A percentile compares a stretch with the other conserved stretches of the same genome.
These are phyloP conservation scores for Armadillidium nasatum DNA, from an alignment of 1,140 invertebrate genomes.

Conservation along the genomic window DNA sequence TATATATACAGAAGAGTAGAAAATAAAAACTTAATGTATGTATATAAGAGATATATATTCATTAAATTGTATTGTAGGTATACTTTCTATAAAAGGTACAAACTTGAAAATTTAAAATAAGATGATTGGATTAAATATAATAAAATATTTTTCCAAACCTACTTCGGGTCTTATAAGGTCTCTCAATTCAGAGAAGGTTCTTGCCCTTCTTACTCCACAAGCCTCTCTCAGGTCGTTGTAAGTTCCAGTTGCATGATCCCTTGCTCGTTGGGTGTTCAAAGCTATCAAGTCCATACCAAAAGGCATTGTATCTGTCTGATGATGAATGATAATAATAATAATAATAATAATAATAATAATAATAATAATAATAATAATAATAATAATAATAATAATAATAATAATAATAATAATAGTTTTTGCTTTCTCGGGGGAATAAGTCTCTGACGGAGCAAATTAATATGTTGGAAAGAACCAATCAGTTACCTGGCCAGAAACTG, in stretches of 20 bases:
- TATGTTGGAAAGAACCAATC: too few relatives aligned
- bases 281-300: slow-evolving; percentile 64
- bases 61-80: not conserved
- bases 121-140: not conserved
- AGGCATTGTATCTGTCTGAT: slow-evolving; percentile 35
- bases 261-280: slow-evolving; percentile 65
- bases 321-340: too few relatives aligned
- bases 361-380: too few relatives aligned
- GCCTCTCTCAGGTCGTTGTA: slow-evolving; percentile 57
- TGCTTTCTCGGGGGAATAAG: too few relatives aligned
- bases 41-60: not conserved
- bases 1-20: not conserved
- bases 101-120: not conserved
- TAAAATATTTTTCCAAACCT: not conserved
- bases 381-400: too few relatives aligned
- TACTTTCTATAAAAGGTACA: not conserved
- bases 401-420: too few relatives aligned
- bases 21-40: not conserved
- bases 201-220: slow-evolving; percentile 34
- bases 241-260: slow-evolving; percentile 63
- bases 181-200: slow-evolving; percentile 34
- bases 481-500: too few relatives aligned
- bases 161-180: slow-evolving; percentile 21
- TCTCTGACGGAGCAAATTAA: too few relatives aligned
- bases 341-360: too few relatives aligned